Evolutionary conservation across 2,888 invertebrate species (phyloP), one percentile per base, ranked within the genome.

Genomic region (Muschampia plurimacula): DNA sequence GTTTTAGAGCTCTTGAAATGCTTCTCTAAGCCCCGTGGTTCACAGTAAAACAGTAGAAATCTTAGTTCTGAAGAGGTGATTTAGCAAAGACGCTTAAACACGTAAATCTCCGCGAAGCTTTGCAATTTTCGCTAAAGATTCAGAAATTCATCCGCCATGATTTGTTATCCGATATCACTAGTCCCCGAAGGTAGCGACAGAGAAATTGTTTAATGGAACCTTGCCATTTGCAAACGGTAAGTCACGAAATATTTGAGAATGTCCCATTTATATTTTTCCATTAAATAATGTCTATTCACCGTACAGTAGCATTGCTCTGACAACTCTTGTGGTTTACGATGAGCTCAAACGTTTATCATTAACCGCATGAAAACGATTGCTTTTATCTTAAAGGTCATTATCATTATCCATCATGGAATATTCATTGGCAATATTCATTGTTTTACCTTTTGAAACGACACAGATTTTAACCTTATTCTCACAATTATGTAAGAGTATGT

Each of bases 1-100:
- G 86, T 87, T 88, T 84, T 91, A 90, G 89, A 87, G 82, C 81
- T 89, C 89, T 86, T 81, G 78, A 81, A 83, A 82, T 83, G 86
- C 88, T 88, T 88, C 84, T 78, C 83, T 83, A 77, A 78, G 81
- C 83, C 84, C 73, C 72, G 72, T 78, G 81, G 80, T 83, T 84
- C 84, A 82, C 82, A 80, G 79, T 83, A 82, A 82, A 82, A 82
- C 79, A 82, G 82, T 84, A 83, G 85, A 86, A 84, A 85, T 83
- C 84, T 86, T 88, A 88, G 87, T 84, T 85, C 82, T 82, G 84
- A 85, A 83, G 81, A 82, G 85, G 80, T 82, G 84, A 85, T 86
- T 86, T 86, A 86, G 85, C 77, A 79, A 83, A 86, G 79, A 77
- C 81, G 85, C 84, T 87, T 89, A 80, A 80, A 84, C 81, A 81